Evolutionary conservation across 2,888 invertebrate genomes (phyloP).

Genomic region (Cephus pulcher): DNA sequence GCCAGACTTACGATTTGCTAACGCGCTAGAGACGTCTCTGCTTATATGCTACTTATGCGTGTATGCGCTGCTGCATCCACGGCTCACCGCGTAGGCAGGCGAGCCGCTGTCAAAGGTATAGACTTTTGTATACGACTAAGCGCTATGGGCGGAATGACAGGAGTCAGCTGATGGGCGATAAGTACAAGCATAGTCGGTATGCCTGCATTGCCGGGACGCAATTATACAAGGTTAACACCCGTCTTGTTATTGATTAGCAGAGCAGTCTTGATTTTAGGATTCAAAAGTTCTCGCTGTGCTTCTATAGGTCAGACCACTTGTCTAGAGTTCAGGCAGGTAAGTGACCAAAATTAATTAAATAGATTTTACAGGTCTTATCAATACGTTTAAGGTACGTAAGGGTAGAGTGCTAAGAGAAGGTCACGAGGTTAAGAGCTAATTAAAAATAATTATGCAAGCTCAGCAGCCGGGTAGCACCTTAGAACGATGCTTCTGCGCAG

Average conservation of each 20-base stretch:
- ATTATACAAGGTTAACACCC: not conserved
- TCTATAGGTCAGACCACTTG: not conserved
- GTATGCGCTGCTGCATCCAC: not conserved
- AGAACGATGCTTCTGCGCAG: too few relatives aligned
- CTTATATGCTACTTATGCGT: constrained; percentile 25
- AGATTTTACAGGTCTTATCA: not conserved
- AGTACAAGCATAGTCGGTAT: not conserved
- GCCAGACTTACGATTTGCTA: constrained; percentile 17
- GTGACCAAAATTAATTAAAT: not conserved
- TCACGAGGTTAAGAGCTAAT: not conserved
- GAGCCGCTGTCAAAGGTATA: not conserved
- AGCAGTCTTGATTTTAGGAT: not conserved
- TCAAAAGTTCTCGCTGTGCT: not conserved
- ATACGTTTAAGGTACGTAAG: not conserved
- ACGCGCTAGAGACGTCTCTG: constrained; percentile 28
- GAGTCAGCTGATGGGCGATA: not conserved
- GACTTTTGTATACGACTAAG: not conserved
- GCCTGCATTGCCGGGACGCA: too few relatives aligned
- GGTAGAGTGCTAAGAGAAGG: not conserved
- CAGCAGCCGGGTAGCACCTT: too few relatives aligned
- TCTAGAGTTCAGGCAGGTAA: not conserved
- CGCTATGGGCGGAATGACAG: not conserved
- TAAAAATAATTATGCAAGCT: not conserved
- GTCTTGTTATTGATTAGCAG: not conserved
- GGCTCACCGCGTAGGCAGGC: not conserved